Evolutionary conservation across 1,140 invertebrate species (phyloP), one percentile per base, ranked within the genome.

Genomic region (Drosophila nigrodunni): DNA sequence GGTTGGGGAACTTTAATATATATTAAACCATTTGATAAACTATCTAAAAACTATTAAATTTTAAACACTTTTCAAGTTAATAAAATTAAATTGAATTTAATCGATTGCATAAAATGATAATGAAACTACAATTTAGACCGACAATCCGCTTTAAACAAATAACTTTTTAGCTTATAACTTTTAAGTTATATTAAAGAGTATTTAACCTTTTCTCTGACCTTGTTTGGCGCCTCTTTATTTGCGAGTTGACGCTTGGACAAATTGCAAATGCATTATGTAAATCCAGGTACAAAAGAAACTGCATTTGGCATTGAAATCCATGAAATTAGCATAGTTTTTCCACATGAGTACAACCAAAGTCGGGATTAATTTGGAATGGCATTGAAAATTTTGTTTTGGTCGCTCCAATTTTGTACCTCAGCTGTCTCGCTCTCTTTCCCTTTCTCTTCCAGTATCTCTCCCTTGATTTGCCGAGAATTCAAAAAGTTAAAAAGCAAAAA

Each of bases 401-500:
- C 64, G 60, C 61, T 50, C 44, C 57, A 59, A 57, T 30, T 18
- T 10, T 6, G 11, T 34, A 7, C 39, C 30, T 34, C 39, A 34
- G 46, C 6, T 34, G 30, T 7, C 7, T 4, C 30, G 9, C n/a
- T 35, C 52, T 4, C 11, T 43, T 8, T 25, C 35, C 7, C 18
- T 37, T 39, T 35, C 41, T 35, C 60, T 52, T 43, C 52, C 44
- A 41, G 43, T 47, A 5, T 13, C 44, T 4, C 35, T 25, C 25
- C 39, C 25, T 39, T n/a, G 13, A 30, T 9, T 25, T 41, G 54
- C 59, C 52, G n/a, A 60, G 47, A 88, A 86, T 87, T 82, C 78
- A 69, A 88, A 82, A 91, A 91, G 89, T 91, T 91, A 91, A 91
- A 91, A 91, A 91, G 89, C 71, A 82, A 86, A 87, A 83, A 91